Percentiles rank a stretch among this genome's conserved stretches.
These are phyloP conservation scores for Trissolcus japonicus DNA, from an alignment of 2,888 invertebrate genomes.

Conservation along the genomic window DNA sequence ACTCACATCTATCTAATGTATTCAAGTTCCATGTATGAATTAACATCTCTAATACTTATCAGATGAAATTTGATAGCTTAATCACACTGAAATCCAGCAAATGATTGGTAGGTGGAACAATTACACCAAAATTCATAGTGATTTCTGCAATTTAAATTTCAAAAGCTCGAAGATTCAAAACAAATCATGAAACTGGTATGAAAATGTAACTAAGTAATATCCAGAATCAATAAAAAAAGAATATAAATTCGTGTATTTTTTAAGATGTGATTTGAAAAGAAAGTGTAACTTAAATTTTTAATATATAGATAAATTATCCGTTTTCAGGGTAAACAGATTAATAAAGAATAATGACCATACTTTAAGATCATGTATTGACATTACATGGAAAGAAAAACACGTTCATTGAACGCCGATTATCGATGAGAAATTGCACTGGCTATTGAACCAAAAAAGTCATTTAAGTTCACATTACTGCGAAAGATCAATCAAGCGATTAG, in stretches of 20 bases:
- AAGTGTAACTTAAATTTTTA: no score
- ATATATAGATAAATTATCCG: no score
- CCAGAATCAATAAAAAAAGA: no score
- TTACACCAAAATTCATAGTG: no score
- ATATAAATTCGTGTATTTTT: no score
- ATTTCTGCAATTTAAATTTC: constrained; percentile 4
- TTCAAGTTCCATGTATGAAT: no score
- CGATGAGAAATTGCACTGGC: constrained; percentile 50
- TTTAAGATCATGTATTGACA: constrained; percentile 54
- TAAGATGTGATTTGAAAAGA: no score
- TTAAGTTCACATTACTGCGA: constrained; percentile 36
- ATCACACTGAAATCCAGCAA: no score
- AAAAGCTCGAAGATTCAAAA: neutral
- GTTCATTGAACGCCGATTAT: constrained; percentile 54
- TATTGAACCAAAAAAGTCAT: constrained; percentile 49
- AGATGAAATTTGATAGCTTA: constrained; percentile 17
- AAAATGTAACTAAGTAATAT: no score
- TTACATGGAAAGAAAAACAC: constrained; percentile 48
- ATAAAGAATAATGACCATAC: constrained; percentile 54
- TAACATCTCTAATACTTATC: neutral
- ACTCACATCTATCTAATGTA: no score
- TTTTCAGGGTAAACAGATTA: neutral
- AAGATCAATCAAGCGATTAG: constrained; percentile 44
- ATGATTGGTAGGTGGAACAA: no score
- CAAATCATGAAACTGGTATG: neutral